These are phyloP conservation scores for Sebastes paucispinis DNA, from an alignment of 2,797 vertebrate genomes.

Conservation along the genomic window DNA sequence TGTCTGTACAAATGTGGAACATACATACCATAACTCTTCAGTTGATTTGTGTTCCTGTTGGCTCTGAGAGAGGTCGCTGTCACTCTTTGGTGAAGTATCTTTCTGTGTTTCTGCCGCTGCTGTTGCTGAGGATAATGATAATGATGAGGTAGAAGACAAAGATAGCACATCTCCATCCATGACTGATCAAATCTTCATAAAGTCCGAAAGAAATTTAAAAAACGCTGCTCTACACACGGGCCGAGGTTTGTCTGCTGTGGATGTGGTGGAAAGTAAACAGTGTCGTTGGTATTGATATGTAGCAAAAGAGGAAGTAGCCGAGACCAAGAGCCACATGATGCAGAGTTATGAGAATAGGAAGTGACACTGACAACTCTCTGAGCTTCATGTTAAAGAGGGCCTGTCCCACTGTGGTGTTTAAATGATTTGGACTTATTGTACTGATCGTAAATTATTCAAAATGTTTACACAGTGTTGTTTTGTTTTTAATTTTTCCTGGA, in stretches of 20 bases:
- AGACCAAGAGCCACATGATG: slow-evolving; percentile 53
- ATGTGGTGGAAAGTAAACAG: slow-evolving; percentile 46
- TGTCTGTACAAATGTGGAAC: background rate
- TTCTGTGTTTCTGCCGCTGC: background rate
- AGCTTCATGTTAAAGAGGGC: slow-evolving; percentile 22
- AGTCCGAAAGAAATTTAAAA: background rate
- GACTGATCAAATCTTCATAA: slow-evolving; percentile 14
- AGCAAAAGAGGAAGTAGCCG: slow-evolving; percentile 70
- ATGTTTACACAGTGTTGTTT: slow-evolving; percentile 1
- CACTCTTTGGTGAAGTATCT: slow-evolving; percentile 15
- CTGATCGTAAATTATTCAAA: background rate
- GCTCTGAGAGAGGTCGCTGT: slow-evolving; percentile 23
- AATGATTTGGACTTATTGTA: background rate
- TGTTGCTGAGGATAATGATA: slow-evolving; percentile 22
- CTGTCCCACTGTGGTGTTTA: slow-evolving; percentile 26
- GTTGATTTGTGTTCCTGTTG: slow-evolving; percentile 32
- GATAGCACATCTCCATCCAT: slow-evolving; percentile 70
- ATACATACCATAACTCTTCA: slow-evolving; percentile 63
- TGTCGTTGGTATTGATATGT: slow-evolving; percentile 21
- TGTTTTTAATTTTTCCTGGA: slow-evolving; percentile 26
- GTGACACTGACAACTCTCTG: slow-evolving; percentile 39
- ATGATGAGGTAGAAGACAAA: slow-evolving; percentile 52
- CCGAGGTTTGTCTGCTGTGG: background rate
- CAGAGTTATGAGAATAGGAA: slow-evolving; percentile 61
- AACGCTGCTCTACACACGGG: background rate